These are phyloP conservation scores for Drosophila rufa DNA, from an alignment of 1,140 invertebrate species.

Conservation along the genomic window DNA sequence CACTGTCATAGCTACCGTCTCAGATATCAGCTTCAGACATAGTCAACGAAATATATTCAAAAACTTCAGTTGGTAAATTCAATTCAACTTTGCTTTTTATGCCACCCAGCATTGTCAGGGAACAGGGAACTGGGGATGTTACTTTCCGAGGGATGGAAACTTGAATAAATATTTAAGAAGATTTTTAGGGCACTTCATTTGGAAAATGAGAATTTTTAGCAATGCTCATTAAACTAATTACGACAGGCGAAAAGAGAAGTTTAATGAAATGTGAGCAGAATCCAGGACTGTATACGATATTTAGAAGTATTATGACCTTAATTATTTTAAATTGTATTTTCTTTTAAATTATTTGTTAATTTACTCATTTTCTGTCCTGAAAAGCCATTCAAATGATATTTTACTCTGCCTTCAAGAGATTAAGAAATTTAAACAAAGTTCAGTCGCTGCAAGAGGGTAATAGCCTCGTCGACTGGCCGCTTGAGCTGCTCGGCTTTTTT, in stretches of 20 bases:
- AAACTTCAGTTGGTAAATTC: constrained; percentile 56
- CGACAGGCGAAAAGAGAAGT: neutral
- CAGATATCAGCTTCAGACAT: constrained; percentile 49
- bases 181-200: no score
- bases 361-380: no score
- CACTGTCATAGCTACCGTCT: constrained; percentile 53
- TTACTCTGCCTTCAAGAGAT: neutral
- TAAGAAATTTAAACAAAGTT: no score
- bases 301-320: neutral
- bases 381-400: neutral
- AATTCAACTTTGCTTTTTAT: constrained; percentile 59
- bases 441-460: constrained; percentile 7
- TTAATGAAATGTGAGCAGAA: neutral
- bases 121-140: neutral
- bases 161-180: neutral
- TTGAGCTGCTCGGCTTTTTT: constrained; percentile 22
- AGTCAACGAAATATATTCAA: constrained; percentile 59
- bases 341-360: no score
- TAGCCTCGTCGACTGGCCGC: constrained; percentile 1
- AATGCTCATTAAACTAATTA: neutral
- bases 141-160: neutral
- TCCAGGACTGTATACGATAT: no score
- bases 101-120: constrained; percentile 5
- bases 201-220: neutral
- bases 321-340: neutral